phyloP scores from a whole-genome alignment of 2,888 invertebrate species.

The Lasioglossum zephyrum region DNA sequence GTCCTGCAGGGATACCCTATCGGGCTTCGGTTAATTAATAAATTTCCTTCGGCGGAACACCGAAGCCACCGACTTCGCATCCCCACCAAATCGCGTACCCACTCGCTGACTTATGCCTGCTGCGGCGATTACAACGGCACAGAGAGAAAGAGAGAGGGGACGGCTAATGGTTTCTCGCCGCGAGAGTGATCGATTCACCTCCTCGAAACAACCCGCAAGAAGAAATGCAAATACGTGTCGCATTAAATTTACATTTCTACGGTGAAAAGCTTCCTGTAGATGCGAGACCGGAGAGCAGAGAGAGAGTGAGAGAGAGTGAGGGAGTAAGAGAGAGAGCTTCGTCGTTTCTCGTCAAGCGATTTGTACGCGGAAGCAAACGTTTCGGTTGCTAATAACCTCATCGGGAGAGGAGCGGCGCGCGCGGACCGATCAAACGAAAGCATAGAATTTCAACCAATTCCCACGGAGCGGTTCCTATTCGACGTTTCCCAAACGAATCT shows the following conservation, averaged over 20 bases:
- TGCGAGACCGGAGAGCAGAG: background rate
- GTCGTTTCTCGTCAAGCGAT: background rate
- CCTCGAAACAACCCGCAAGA: slow-evolving; percentile 8
- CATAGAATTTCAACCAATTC: slow-evolving; percentile 30
- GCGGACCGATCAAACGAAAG: slow-evolving; percentile 31
- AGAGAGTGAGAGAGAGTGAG: background rate
- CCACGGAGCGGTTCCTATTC: slow-evolving; percentile 31
- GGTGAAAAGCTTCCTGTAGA: background rate
- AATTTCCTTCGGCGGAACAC: background rate
- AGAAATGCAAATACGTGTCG: slow-evolving; percentile 11
- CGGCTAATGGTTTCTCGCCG: slow-evolving; percentile 7
- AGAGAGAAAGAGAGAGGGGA: background rate
- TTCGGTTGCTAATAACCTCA: slow-evolving; percentile 24
- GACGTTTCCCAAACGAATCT: slow-evolving; percentile 53
- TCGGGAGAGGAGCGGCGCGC: background rate
- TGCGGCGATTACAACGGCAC: background rate
- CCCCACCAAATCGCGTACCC: background rate
- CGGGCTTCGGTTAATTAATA: background rate
- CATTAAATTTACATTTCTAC: slow-evolving; percentile 7
- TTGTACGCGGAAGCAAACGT: background rate
- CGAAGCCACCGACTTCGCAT: background rate
- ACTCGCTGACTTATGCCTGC: slow-evolving; percentile 8
- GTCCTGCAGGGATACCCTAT: background rate
- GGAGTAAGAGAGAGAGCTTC: background rate
- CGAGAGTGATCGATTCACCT: slow-evolving; percentile 14